These are phyloP conservation scores for Drosophila orosa DNA, from an alignment of 1,140 invertebrate species.

Conservation along the genomic window DNA sequence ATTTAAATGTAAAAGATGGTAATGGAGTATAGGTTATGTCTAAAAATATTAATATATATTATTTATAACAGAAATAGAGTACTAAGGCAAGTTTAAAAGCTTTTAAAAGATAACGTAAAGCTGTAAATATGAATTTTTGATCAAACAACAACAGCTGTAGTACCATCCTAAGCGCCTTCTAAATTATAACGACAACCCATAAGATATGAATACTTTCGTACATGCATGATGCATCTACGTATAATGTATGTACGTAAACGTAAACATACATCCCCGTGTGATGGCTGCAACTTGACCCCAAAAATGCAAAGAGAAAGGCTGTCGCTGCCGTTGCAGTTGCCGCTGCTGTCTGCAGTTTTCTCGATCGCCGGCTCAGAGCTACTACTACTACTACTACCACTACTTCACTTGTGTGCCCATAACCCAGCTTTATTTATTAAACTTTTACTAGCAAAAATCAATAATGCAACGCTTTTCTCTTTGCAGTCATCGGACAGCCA, in stretches of 20 bases:
- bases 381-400: too few relatives aligned
- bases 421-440: constrained; percentile 35
- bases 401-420: constrained; percentile 20
- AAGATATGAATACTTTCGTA: constrained; percentile 10
- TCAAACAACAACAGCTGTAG: neutral
- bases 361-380: constrained; percentile 5
- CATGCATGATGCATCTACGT: constrained; percentile 30
- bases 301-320: constrained; percentile 66
- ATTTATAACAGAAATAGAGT: neutral
- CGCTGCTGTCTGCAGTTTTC: constrained; percentile 27
- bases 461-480: constrained; percentile 19
- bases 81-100: neutral
- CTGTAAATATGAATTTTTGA: neutral
- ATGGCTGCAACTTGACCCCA: constrained; percentile 44
- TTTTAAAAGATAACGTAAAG: neutral
- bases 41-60: too few relatives aligned
- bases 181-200: constrained; percentile 18
- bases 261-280: constrained; percentile 15
- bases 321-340: neutral
- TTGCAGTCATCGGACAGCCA: constrained; percentile 90
- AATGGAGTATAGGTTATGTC: too few relatives aligned
- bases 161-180: neutral
- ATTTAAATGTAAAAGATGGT: neutral
- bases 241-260: constrained; percentile 18
- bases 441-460: constrained; percentile 29